Conservation (phyloP, 2,113 vertebrate species). For the Elephantulus edwardii region DNA sequence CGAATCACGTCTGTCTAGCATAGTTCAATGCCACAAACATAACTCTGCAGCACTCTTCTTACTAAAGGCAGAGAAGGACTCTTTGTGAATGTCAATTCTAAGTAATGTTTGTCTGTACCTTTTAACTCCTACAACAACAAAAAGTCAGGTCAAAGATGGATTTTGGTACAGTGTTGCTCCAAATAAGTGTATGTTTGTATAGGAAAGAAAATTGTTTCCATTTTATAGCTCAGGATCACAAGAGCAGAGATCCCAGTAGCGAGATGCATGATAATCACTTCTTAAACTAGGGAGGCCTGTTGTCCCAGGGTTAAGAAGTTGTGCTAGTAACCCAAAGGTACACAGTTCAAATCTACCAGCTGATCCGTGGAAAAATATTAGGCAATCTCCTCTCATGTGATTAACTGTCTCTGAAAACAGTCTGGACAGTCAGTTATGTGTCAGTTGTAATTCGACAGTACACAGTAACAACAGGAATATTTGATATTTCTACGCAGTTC, state of each 20-base stretch:
- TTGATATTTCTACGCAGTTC: background rate
- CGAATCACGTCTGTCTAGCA: background rate
- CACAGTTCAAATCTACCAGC: too few relatives aligned
- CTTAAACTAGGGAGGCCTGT: too few relatives aligned
- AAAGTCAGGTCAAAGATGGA: background rate
- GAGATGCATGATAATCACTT: background rate
- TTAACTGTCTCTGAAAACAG: too few relatives aligned
- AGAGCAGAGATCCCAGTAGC: background rate
- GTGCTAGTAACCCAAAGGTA: too few relatives aligned
- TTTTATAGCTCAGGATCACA: background rate
- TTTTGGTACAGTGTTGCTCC: background rate
- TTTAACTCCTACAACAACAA: background rate
- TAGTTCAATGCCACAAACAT: background rate
- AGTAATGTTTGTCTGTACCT: background rate
- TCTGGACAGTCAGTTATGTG: too few relatives aligned
- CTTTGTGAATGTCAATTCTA: background rate
- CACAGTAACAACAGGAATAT: too few relatives aligned
- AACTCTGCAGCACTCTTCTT: slow-evolving; percentile 4
- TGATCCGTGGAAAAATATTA: too few relatives aligned
- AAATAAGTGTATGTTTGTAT: background rate
- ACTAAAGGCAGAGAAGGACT: background rate
- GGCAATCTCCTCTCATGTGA: too few relatives aligned
- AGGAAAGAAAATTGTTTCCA: background rate
- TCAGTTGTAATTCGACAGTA: too few relatives aligned
- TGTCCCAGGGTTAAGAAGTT: too few relatives aligned